Conservation (phyloP, 2,113 vertebrate species). For the Speoplatyrhinus poulsoni region DNA sequence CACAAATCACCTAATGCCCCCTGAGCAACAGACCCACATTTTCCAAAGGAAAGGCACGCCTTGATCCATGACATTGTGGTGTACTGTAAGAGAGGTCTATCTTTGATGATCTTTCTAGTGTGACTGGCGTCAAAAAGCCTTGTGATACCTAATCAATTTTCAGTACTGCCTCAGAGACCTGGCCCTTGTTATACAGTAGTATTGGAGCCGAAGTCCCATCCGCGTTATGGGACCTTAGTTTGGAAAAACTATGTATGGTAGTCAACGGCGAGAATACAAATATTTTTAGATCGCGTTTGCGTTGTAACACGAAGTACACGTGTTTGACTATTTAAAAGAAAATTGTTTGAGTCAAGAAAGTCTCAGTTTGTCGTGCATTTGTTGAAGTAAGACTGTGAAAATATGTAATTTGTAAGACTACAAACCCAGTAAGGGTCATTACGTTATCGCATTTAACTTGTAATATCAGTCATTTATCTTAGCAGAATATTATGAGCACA, state of each 20-base stretch:
- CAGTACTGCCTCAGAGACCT: constrained; percentile 23
- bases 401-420: too few relatives aligned
- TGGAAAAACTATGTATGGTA: too few relatives aligned
- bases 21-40: not conserved
- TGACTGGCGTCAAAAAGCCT: constrained; percentile 62
- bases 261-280: too few relatives aligned
- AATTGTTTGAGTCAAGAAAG: too few relatives aligned
- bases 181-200: constrained; percentile 27
- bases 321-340: too few relatives aligned
- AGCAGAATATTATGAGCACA: constrained; percentile 34
- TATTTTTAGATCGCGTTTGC: too few relatives aligned
- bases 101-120: constrained; percentile 10
- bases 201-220: too few relatives aligned
- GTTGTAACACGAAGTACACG: too few relatives aligned
- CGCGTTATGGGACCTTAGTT: too few relatives aligned
- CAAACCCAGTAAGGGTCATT: too few relatives aligned
- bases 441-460: not conserved
- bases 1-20: constrained; percentile 36
- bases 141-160: constrained; percentile 49
- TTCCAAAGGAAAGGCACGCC: constrained; percentile 44
- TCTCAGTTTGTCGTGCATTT: too few relatives aligned
- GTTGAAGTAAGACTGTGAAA: too few relatives aligned
- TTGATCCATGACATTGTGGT: constrained; percentile 40
- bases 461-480: constrained; percentile 28
- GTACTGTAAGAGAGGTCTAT: not conserved